Conservation (phyloP, 2,113 vertebrate genomes). For the mouse (Mus musculus) region DNA sequence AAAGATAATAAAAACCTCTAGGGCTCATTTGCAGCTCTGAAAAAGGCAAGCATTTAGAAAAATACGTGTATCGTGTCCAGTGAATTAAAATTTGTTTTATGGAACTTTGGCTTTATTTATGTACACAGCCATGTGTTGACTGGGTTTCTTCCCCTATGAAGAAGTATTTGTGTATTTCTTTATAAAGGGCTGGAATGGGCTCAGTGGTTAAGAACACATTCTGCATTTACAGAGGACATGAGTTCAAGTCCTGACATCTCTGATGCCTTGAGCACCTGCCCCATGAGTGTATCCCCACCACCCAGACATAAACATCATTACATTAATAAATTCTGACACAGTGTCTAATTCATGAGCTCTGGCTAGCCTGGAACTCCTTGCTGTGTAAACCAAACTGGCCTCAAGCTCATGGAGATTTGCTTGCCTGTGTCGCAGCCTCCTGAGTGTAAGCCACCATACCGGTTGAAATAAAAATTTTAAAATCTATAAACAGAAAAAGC, state of each 20-base stretch:
- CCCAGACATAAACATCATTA: neutral
- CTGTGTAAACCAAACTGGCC: neutral
- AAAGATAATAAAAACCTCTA: neutral
- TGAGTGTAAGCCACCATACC: neutral
- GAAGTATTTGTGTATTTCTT: neutral
- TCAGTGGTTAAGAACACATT: neutral
- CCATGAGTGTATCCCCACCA: neutral
- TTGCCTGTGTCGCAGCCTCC: neutral
- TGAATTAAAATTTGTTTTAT: neutral
- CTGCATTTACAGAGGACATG: neutral
- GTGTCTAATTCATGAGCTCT: neutral
- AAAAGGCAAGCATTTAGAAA: neutral
- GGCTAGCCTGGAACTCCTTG: neutral
- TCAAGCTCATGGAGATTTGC: neutral
- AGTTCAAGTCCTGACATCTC: neutral
- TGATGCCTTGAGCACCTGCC: neutral
- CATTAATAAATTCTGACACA: neutral
- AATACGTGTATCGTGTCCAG: neutral
- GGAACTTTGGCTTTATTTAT: neutral
- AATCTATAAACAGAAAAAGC: neutral
- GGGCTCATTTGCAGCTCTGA: neutral
- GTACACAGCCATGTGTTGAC: neutral
- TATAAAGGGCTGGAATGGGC: neutral
- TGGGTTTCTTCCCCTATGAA: neutral
- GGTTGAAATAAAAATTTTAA: neutral